Evolutionary conservation across 2,888 invertebrate genomes (phyloP).

Genomic region (Heliconius sara): DNA sequence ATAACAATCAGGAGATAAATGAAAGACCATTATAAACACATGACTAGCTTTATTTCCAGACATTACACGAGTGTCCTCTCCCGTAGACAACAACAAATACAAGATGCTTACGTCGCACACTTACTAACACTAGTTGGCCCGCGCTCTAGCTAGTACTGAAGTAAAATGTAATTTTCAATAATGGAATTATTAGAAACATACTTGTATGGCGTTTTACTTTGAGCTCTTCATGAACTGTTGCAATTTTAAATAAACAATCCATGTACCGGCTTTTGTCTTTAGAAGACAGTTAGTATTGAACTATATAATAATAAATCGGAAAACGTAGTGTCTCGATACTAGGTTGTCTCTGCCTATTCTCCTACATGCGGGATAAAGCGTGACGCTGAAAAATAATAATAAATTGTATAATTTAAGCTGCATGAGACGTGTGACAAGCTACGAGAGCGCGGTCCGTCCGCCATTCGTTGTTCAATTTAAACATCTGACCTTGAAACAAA

Average conservation of each 20-base stretch:
- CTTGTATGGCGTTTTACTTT: not conserved
- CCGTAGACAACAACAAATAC: slow-evolving; percentile 64
- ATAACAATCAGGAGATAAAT: slow-evolving; percentile 49
- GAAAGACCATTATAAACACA: slow-evolving; percentile 73
- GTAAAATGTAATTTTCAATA: not conserved
- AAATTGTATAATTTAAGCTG: not conserved
- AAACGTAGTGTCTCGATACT: no score
- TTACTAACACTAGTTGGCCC: slow-evolving; percentile 17
- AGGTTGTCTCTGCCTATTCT: no score
- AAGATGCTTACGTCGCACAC: slow-evolving; percentile 54
- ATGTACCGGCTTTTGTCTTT: not conserved
- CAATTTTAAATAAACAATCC: not conserved
- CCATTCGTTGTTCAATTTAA: slow-evolving; percentile 68
- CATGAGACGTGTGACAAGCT: not conserved
- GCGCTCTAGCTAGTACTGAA: not conserved
- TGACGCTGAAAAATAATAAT: no score
- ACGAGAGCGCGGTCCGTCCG: slow-evolving; percentile 62
- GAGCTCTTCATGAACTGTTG: not conserved
- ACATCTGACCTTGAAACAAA: slow-evolving; percentile 67
- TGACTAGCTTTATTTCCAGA: slow-evolving; percentile 83
- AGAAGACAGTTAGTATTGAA: not conserved
- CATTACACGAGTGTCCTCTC: slow-evolving; percentile 53
- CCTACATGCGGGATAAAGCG: no score
- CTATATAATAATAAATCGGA: not conserved
- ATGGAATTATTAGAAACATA: not conserved